Percentiles rank a stretch among this genome's conserved stretches.
phyloP scores from a whole-genome alignment of 2,888 invertebrate species.

The Ectobius pallidus region DNA sequence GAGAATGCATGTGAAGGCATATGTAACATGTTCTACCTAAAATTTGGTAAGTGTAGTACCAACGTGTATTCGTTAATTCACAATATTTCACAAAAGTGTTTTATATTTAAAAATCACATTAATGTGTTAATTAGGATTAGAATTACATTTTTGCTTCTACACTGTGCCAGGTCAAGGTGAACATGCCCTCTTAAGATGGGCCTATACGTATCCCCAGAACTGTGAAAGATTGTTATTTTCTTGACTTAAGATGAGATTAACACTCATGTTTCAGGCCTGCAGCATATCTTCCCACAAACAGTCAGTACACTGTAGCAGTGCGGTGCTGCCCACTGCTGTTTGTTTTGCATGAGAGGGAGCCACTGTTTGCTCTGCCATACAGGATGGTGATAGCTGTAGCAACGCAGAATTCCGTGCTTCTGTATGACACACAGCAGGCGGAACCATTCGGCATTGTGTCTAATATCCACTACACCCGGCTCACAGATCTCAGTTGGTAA shows the following conservation, averaged over 20 bases:
- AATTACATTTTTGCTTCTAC: no score
- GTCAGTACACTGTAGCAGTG: conserved; percentile 82
- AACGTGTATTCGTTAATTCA: no score
- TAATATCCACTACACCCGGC: conserved; percentile 87
- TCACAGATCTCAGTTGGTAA: conserved; percentile 87
- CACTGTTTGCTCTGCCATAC: conserved; percentile 69
- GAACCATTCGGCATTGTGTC: conserved; percentile 80
- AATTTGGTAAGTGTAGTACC: no score
- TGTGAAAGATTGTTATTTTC: not conserved
- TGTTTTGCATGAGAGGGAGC: conserved; percentile 62
- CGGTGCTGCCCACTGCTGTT: conserved; percentile 81
- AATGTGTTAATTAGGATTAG: no score
- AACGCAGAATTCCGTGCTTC: conserved; percentile 81
- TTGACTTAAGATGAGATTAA: no score
- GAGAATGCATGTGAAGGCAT: no score
- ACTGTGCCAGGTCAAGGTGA: no score
- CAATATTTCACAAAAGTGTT: no score
- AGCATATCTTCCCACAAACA: conserved; percentile 76
- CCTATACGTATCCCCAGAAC: no score
- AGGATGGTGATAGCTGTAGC: conserved; percentile 91
- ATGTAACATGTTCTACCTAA: no score
- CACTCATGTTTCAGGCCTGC: conserved; percentile 67
- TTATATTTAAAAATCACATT: no score
- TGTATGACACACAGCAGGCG: conserved; percentile 87
- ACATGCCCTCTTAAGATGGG: no score